phyloP scores from a whole-genome alignment of 2,888 invertebrate genomes.

The Erannis defoliaria region DNA sequence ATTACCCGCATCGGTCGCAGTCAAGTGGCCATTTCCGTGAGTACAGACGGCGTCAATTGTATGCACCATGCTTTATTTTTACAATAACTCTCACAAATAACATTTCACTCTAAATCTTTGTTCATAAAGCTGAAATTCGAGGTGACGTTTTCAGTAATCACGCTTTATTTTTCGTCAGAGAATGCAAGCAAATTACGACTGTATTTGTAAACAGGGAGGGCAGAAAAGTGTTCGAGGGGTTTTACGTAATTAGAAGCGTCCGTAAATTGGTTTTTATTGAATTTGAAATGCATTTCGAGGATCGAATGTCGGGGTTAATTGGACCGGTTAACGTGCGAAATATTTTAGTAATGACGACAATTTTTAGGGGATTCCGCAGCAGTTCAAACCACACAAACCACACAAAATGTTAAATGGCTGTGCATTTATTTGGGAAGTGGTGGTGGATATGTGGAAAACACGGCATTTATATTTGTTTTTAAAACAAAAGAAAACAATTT shows the following conservation, averaged over 20 bases:
- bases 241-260: conserved; percentile 47
- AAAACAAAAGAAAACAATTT: no score
- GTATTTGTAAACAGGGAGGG: background rate
- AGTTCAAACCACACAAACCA: no score
- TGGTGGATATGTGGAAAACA: no score
- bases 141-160: background rate
- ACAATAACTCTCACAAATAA: conserved; percentile 21
- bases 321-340: conserved; percentile 28
- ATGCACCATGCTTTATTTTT: conserved; percentile 63
- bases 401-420: no score
- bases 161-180: conserved; percentile 56
- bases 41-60: conserved; percentile 69
- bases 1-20: conserved; percentile 65
- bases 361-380: background rate
- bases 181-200: conserved; percentile 17
- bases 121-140: conserved; percentile 32
- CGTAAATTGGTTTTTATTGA: conserved; percentile 47
- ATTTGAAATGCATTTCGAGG: conserved; percentile 54
- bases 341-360: conserved; percentile 31
- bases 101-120: conserved; percentile 15
- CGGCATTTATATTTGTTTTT: no score
- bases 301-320: conserved; percentile 39
- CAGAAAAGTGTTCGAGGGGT: background rate
- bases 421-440: no score
- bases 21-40: conserved; percentile 71